A percentile compares a stretch with the other conserved stretches of the same genome.
Conservation (phyloP, 2,797 vertebrate species). For the Alcedo quadribrachys region DNA sequence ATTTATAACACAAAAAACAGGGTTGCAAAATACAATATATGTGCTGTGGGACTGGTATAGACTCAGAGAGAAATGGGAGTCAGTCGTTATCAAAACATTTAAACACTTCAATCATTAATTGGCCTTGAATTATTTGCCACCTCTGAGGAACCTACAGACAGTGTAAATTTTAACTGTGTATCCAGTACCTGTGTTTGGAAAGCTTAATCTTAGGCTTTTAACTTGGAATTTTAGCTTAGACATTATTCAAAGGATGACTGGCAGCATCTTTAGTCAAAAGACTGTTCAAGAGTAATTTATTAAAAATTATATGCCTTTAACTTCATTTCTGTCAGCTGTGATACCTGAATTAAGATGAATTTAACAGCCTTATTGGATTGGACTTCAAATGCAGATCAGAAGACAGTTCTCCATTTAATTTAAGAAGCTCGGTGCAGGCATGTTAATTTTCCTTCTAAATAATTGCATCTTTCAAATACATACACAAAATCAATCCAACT, state of each 20-base stretch:
- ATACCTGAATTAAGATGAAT: background rate
- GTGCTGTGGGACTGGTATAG: background rate
- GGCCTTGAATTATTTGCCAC: background rate
- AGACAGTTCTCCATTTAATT: background rate
- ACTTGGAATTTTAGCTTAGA: background rate
- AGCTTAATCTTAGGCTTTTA: background rate
- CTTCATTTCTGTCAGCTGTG: background rate
- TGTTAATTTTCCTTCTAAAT: background rate
- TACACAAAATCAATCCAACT: background rate
- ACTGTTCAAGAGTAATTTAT: background rate
- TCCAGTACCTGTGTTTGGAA: background rate
- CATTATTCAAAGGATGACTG: background rate
- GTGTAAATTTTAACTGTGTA: rapidly evolving
- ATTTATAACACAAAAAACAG: background rate
- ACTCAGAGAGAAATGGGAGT: background rate
- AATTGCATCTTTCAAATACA: background rate
- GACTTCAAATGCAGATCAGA: background rate
- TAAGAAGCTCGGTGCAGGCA: background rate
- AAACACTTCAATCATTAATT: background rate
- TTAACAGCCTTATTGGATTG: background rate
- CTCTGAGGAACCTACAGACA: background rate
- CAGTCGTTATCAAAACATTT: background rate
- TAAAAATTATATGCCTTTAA: background rate
- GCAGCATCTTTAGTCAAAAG: background rate
- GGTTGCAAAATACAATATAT: background rate